phyloP scores from a whole-genome alignment of 1,140 invertebrate genomes.

The Chymomyza costata region DNA sequence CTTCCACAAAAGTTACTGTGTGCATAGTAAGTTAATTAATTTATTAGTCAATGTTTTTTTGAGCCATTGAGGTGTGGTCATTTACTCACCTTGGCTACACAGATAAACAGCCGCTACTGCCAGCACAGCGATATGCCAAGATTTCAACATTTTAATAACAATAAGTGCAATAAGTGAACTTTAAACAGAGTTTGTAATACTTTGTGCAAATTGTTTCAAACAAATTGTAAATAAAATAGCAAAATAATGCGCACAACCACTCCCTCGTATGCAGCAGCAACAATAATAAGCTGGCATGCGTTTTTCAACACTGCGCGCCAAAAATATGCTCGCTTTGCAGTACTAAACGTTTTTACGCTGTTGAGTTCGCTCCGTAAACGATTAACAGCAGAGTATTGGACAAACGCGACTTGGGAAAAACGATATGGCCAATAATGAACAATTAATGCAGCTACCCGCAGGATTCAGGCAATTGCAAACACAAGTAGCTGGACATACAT shows the following conservation, averaged over 20 bases:
- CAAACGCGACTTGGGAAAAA: constrained; percentile 16
- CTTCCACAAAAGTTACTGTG: constrained; percentile 77
- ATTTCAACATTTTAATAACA: constrained; percentile 30
- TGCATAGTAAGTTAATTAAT: too few relatives aligned
- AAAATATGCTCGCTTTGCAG: constrained; percentile 18
- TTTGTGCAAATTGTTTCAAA: too few relatives aligned
- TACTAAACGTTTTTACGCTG: constrained; percentile 27
- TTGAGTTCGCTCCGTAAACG: constrained; percentile 11
- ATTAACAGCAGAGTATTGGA: constrained; percentile 8
- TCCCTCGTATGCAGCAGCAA: constrained; percentile 39
- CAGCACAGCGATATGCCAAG: constrained; percentile 48
- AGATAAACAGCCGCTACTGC: constrained; percentile 44
- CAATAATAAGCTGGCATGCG: constrained; percentile 4
- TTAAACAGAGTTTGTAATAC: too few relatives aligned
- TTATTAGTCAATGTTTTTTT: background rate
- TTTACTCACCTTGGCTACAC: constrained; percentile 41
- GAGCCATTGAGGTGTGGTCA: constrained; percentile 44
- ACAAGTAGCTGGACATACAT: constrained; percentile 85
- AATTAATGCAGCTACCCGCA: constrained; percentile 42
- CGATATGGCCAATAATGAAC: constrained; percentile 49
- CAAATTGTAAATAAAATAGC: constrained; percentile 22
- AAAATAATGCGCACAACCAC: constrained; percentile 42
- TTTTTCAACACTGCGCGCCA: too few relatives aligned
- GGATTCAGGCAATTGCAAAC: constrained; percentile 75
- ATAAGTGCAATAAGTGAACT: constrained; percentile 22